Conservation (phyloP, 1,140 invertebrate species). For the Bombus cullumanus region DNA sequence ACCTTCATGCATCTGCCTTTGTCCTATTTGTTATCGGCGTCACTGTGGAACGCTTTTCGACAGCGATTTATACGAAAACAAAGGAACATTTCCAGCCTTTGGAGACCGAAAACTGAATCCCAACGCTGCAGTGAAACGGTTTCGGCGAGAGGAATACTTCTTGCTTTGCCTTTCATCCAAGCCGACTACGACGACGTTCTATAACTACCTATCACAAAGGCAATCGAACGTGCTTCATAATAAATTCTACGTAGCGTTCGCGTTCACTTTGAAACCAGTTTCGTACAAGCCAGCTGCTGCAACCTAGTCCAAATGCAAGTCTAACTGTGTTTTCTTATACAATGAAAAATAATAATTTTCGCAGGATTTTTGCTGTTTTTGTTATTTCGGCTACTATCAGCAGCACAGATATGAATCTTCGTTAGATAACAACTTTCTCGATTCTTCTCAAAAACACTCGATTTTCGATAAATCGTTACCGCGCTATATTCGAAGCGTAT, state of each 20-base stretch:
- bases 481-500: background rate
- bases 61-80: conserved; percentile 39
- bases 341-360: background rate
- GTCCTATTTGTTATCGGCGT: conserved; percentile 32
- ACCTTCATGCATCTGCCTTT: background rate
- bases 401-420: too few species aligned
- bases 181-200: background rate
- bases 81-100: conserved; percentile 29
- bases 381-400: too few species aligned
- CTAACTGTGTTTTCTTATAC: too few species aligned
- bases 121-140: background rate
- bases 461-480: background rate
- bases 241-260: background rate
- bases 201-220: background rate
- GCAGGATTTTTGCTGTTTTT: too few species aligned
- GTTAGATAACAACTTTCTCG: too few species aligned
- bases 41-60: conserved; percentile 17
- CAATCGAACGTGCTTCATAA: conserved; percentile 1
- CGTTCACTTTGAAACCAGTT: background rate
- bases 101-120: conserved; percentile 25
- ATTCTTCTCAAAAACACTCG: too few species aligned
- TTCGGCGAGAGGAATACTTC: background rate
- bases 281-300: background rate
- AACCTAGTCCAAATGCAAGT: background rate
- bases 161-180: background rate